Conservation (phyloP, 1,140 invertebrate species). For the Saccostrea glomerata region DNA sequence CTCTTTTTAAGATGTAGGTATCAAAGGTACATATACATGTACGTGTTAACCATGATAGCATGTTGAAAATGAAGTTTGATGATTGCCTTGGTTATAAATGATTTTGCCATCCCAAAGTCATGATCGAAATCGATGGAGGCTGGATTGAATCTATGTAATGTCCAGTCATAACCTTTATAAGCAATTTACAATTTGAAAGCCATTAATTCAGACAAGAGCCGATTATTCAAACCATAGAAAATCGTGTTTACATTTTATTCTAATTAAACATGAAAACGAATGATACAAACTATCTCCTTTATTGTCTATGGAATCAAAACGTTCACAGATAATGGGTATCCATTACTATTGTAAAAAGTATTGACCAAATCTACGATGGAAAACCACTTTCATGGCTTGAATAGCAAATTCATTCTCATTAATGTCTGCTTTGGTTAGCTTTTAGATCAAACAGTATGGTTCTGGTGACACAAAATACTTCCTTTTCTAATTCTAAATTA, state of each 20-base stretch:
- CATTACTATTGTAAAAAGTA: not conserved
- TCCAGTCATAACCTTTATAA: not conserved
- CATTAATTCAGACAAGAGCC: not conserved
- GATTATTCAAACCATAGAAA: not conserved
- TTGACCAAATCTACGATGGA: not conserved
- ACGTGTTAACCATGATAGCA: not conserved
- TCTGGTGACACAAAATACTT: no score
- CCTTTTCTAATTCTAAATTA: no score
- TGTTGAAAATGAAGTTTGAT: not conserved
- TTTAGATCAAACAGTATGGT: no score
- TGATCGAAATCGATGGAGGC: not conserved
- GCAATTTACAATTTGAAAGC: not conserved
- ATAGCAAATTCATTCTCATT: no score
- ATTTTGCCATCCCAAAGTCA: not conserved
- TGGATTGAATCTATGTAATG: not conserved
- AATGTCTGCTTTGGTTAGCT: no score
- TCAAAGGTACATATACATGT: not conserved
- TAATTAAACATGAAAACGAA: no score
- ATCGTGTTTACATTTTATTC: not conserved
- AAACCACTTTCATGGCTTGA: no score
- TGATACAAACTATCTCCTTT: no score
- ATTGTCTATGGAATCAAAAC: no score
- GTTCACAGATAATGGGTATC: not conserved
- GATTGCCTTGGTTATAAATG: not conserved
- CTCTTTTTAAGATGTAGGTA: not conserved